These are phyloP conservation scores for Dorcus parallelipipedus DNA, from an alignment of 2,888 invertebrate genomes.

Conservation along the genomic window DNA sequence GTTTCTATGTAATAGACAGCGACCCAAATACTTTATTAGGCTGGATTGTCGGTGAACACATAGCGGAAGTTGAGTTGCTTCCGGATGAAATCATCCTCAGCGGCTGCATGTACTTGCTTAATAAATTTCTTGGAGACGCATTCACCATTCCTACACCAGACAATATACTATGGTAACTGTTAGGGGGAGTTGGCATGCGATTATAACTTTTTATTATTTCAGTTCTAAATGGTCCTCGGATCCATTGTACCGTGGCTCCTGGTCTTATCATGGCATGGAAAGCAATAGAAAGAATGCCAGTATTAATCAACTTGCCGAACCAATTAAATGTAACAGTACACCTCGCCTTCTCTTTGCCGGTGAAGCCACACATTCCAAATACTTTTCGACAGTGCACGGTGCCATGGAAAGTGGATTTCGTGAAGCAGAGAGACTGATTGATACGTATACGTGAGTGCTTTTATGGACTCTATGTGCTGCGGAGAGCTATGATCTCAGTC, in stretches of 20 bases:
- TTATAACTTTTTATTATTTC: slow-evolving; percentile 21
- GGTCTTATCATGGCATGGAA: slow-evolving; percentile 58
- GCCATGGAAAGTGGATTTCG: slow-evolving; percentile 55
- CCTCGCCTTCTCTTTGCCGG: slow-evolving; percentile 60
- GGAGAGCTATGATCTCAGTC: too few species aligned
- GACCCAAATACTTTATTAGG: slow-evolving; percentile 63
- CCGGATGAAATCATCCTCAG: slow-evolving; percentile 53
- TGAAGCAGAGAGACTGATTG: slow-evolving; percentile 51
- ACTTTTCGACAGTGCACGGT: slow-evolving; percentile 56
- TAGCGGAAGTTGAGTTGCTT: slow-evolving; percentile 59
- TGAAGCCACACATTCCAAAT: slow-evolving; percentile 54
- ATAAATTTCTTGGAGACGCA: slow-evolving; percentile 53
- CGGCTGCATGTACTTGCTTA: slow-evolving; percentile 53
- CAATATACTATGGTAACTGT: slow-evolving; percentile 36
- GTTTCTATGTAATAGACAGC: slow-evolving; percentile 63
- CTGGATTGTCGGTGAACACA: slow-evolving; percentile 67
- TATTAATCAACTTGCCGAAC: slow-evolving; percentile 55
- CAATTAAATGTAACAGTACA: slow-evolving; percentile 50
- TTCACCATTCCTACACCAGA: slow-evolving; percentile 53
- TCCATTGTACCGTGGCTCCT: slow-evolving; percentile 68
- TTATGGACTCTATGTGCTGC: too few species aligned
- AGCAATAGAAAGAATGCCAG: slow-evolving; percentile 53
- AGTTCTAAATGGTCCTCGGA: slow-evolving; percentile 72
- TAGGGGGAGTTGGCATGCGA: neutral
- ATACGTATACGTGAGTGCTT: slow-evolving; percentile 31